Percentiles rank a stretch among this genome's conserved stretches.
phyloP scores from a whole-genome alignment of 30 jellyfish, hydroid and myxozoan species.

The Catostylus mosaicus region DNA sequence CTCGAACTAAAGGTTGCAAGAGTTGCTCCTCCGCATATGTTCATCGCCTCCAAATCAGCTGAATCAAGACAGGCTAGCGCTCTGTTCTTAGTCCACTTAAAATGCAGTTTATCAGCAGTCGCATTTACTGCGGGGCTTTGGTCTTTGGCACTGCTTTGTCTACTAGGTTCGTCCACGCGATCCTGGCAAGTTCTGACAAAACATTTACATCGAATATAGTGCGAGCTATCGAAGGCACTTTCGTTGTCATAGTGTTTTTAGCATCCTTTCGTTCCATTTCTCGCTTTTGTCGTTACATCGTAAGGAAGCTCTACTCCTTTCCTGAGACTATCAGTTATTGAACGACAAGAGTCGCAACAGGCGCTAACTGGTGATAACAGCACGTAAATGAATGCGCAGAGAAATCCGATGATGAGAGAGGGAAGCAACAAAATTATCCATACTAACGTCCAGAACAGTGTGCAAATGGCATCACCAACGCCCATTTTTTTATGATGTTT shows the following conservation, averaged over 20 bases:
- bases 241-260: conserved; percentile 12
- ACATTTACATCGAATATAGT: too few relatives aligned
- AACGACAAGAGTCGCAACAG: conserved; percentile 71
- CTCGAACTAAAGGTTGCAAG: too few relatives aligned
- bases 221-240: too few relatives aligned
- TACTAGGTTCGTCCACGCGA: too few relatives aligned
- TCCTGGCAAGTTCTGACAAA: too few relatives aligned
- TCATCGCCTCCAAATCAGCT: too few relatives aligned
- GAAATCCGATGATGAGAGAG: conserved; percentile 64
- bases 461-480: conserved; percentile 81
- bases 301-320: conserved; percentile 79
- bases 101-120: too few relatives aligned
- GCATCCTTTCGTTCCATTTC: conserved; percentile 77
- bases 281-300: conserved; percentile 68
- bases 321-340: conserved; percentile 68
- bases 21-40: too few relatives aligned
- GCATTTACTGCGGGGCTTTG: too few relatives aligned
- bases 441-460: conserved; percentile 79
- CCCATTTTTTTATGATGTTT: conserved; percentile 55
- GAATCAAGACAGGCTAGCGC: too few relatives aligned
- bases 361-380: conserved; percentile 80
- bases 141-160: too few relatives aligned
- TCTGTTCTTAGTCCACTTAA: too few relatives aligned
- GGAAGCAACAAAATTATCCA: conserved; percentile 68
- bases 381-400: conserved; percentile 78